Percentiles rank a stretch among this genome's conserved stretches.
phyloP scores from a whole-genome alignment of 2,888 invertebrate genomes.

The Baronia brevicornis region DNA sequence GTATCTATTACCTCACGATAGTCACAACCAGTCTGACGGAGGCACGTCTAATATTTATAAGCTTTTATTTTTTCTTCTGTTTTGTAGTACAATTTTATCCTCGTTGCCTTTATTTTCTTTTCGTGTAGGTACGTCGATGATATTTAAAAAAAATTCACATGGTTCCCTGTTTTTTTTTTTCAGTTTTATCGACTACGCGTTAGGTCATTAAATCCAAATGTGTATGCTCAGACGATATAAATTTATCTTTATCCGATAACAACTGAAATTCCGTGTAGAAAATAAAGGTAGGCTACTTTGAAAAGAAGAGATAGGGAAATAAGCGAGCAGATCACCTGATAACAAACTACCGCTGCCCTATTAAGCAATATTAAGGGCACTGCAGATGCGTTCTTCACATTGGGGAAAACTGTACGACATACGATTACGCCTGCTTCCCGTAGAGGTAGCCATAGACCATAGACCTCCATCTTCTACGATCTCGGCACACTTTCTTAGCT shows the following conservation, averaged over 20 bases:
- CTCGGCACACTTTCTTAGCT: too few relatives aligned
- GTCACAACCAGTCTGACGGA: conserved; percentile 23
- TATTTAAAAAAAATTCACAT: conserved; percentile 1
- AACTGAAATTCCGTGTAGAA: conserved; percentile 51
- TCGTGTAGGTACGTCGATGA: too few relatives aligned
- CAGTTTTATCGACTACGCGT: conserved; percentile 23
- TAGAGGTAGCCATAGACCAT: too few relatives aligned
- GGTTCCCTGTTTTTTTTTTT: conserved; percentile 17
- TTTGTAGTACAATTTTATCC: conserved; percentile 4
- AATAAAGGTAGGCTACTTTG: conserved; percentile 47
- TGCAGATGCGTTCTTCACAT: too few relatives aligned
- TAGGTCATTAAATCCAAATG: conserved; percentile 56
- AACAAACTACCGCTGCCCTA: too few relatives aligned
- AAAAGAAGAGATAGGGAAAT: too few relatives aligned
- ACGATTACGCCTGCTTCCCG: too few relatives aligned
- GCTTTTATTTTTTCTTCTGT: conserved; percentile 14
- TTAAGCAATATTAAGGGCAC: too few relatives aligned
- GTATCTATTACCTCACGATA: conserved; percentile 28
- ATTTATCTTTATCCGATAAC: conserved; percentile 46
- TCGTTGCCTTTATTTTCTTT: conserved; percentile 6
- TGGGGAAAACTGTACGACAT: too few relatives aligned
- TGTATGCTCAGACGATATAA: conserved; percentile 42
- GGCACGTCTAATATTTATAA: conserved; percentile 23
- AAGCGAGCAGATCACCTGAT: too few relatives aligned
- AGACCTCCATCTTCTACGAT: too few relatives aligned